These are phyloP conservation scores for Polietes domitor DNA, from an alignment of 2,888 invertebrate species.

Conservation along the genomic window DNA sequence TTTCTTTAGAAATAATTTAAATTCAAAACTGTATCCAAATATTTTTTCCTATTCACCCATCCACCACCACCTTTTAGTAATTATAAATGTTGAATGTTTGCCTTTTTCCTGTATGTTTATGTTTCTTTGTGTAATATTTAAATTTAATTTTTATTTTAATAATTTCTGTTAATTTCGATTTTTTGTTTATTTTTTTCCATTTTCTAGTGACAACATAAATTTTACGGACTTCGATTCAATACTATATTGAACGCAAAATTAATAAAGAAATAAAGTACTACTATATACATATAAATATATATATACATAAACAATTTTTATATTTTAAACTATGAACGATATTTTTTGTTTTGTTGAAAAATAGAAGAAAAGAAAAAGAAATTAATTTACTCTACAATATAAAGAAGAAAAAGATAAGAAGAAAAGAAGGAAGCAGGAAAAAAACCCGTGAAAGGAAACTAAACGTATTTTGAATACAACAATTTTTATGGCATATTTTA, in stretches of 20 bases:
- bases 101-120: not conserved
- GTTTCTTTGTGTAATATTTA: not conserved
- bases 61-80: not conserved
- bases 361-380: not conserved
- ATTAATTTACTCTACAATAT: slow-evolving; percentile 8
- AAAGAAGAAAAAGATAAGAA: not conserved
- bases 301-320: slow-evolving; percentile 52
- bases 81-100: not conserved
- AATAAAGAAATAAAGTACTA: slow-evolving; percentile 38
- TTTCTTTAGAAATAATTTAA: not conserved
- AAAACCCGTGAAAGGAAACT: slow-evolving; percentile 15
- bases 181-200: slow-evolving; percentile 59
- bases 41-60: not conserved
- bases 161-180: slow-evolving; percentile 1
- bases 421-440: too few relatives aligned
- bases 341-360: slow-evolving; percentile 35
- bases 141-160: not conserved
- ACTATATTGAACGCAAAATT: slow-evolving; percentile 61
- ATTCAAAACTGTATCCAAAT: slow-evolving; percentile 3
- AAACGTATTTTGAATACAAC: slow-evolving; percentile 59
- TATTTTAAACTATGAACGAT: slow-evolving; percentile 59
- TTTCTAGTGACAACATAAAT: slow-evolving; percentile 74
- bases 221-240: slow-evolving; percentile 75
- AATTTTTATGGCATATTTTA: slow-evolving; percentile 23
- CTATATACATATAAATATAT: slow-evolving; percentile 47